Evolutionary conservation across 2,113 vertebrate species (phyloP).

Genomic region (Telmatochromis sp.): DNA sequence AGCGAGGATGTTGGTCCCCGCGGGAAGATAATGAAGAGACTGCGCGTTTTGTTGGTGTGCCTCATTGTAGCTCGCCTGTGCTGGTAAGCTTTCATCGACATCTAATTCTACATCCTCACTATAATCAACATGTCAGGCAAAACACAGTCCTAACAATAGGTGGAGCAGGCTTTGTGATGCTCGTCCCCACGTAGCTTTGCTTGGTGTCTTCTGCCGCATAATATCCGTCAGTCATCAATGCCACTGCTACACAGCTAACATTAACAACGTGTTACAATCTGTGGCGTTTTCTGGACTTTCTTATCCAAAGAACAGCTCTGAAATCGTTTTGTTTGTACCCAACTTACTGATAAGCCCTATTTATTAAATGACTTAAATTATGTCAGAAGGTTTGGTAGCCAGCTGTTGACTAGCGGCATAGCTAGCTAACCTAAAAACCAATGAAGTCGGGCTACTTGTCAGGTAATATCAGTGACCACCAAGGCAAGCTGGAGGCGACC

Average conservation of each 20-base stretch:
- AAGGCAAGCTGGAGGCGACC: neutral
- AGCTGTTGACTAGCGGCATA: slow-evolving; percentile 5
- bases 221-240: neutral
- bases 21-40: slow-evolving; percentile 81
- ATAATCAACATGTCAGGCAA: neutral
- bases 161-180: no score
- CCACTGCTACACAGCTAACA: slow-evolving; percentile 20
- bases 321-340: neutral
- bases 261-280: neutral
- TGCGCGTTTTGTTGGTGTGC: slow-evolving; percentile 75
- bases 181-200: neutral
- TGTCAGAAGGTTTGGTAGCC: neutral
- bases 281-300: neutral
- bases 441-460: neutral
- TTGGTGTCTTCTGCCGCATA: neutral
- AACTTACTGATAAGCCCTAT: neutral
- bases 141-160: neutral
- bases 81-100: slow-evolving; percentile 64
- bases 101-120: neutral
- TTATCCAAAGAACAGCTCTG: neutral
- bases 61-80: slow-evolving; percentile 74
- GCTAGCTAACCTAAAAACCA: neutral
- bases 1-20: slow-evolving; percentile 82
- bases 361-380: neutral
- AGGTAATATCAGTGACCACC: neutral